A percentile compares a stretch with the other conserved stretches of the same genome.
phyloP scores from a whole-genome alignment of 2,797 vertebrate genomes.

The Toxotes lorentzi region DNA sequence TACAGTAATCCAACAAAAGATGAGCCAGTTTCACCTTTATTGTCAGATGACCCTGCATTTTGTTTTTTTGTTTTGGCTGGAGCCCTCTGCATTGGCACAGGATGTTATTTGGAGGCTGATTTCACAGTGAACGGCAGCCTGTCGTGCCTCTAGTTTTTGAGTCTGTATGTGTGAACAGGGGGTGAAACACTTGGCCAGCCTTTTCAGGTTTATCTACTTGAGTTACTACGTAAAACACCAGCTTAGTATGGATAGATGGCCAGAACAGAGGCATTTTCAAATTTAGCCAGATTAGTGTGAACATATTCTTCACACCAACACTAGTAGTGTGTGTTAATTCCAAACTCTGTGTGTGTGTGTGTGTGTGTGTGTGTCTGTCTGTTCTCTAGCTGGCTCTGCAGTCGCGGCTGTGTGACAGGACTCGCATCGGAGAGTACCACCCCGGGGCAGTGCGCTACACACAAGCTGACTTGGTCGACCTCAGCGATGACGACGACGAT shows the following conservation, averaged over 20 bases:
- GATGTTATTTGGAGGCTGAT: neutral
- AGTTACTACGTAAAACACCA: neutral
- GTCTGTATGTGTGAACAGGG: neutral
- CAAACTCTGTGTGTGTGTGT: slow-evolving; percentile 15
- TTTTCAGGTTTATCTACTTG: slow-evolving; percentile 1
- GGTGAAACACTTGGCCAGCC: neutral
- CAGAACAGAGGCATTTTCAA: neutral
- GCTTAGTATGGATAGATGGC: neutral
- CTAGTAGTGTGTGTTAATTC: slow-evolving; percentile 34
- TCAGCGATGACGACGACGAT: slow-evolving; percentile 84
- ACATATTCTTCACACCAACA: slow-evolving; percentile 3
- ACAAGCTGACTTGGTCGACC: slow-evolving; percentile 76
- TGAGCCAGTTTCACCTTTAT: neutral
- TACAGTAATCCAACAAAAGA: neutral
- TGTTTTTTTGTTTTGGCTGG: neutral
- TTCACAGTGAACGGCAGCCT: neutral
- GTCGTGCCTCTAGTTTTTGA: neutral
- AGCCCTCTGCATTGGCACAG: neutral
- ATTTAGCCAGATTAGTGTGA: neutral
- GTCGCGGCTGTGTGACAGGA: slow-evolving; percentile 86
- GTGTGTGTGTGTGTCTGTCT: slow-evolving; percentile 4
- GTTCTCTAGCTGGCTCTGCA: slow-evolving; percentile 86
- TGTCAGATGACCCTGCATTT: neutral
- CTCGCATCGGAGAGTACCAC: slow-evolving; percentile 87
- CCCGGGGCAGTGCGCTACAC: slow-evolving; percentile 80